Evolutionary conservation across 1,140 invertebrate species (phyloP), one percentile per base, ranked within the genome.

Genomic region (Listronotus oregonensis): DNA sequence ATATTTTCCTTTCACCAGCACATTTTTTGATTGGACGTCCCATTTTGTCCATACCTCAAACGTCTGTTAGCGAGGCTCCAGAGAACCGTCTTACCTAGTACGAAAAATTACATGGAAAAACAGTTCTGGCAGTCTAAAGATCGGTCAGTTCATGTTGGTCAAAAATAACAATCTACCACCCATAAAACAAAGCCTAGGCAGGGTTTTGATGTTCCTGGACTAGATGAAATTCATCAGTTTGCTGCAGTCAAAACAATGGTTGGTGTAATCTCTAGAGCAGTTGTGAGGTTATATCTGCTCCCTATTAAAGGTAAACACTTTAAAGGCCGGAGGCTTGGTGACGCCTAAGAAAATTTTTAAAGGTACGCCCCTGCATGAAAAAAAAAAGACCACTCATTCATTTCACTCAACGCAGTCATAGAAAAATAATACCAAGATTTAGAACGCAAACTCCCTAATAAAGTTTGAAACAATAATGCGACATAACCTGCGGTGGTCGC

Each of bases 141-240:
- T 52, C n/a, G 64, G 67, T n/a, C 6, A 40, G 3, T 1, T 69
- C 14, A 66, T 72, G 4, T 10, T 69, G 10, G 39, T 71, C 15
- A 18, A 31, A 11, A 51, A 71, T 3, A 59, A 67, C n/a, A 57
- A 56, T 34, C 14, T 54, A 12, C 64, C 70, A 12, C 55, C 63
- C 6, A 11, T 32, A 10, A 59, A 65, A 9, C 75, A 74, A 71
- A 11, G 12, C 3, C 15, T 78, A 46, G 77, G 69, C 4, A 58
- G 73, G 14, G 72, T 80, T 1, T 42, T 60, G 8, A 52, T 6
- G 68, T 73, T 63, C 74, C 72, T 12, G 75, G 76, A 7, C 31
- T n/a, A 5, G 76, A 80, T 64, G 72, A 71, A 0, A 49, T 69
- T 12, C 71, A 76, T 2, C 37, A 75, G 47, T 72, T 75, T 0